Conservation (phyloP, 2,888 invertebrate genomes). For the Morpho achilles region DNA sequence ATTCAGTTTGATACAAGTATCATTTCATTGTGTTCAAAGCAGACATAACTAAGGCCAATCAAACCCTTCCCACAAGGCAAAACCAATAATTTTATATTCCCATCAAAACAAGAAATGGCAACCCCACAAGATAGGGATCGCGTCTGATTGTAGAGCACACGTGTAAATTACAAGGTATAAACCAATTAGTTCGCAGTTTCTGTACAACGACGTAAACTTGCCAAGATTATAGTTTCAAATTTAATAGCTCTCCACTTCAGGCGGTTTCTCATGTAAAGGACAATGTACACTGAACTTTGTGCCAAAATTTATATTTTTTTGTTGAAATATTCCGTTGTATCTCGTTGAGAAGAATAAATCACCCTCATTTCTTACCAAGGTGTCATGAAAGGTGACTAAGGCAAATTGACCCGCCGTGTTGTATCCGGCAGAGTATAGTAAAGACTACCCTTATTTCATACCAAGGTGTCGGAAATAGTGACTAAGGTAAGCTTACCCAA, state of each 20-base stretch:
- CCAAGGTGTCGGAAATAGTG: too few species aligned
- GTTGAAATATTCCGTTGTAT: too few species aligned
- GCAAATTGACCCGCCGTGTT: too few species aligned
- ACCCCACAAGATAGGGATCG: constrained; percentile 11
- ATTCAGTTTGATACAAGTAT: neutral
- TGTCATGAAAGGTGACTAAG: too few species aligned
- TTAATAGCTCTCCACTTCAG: constrained; percentile 28
- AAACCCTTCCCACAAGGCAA: neutral
- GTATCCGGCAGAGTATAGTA: too few species aligned
- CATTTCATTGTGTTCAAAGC: constrained; percentile 4
- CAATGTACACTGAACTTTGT: neutral
- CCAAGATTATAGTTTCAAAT: constrained; percentile 32
- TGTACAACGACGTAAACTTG: constrained; percentile 28
- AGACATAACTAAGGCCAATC: neutral
- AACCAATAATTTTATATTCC: constrained; percentile 10
- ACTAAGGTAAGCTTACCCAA: too few species aligned
- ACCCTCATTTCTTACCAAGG: too few species aligned
- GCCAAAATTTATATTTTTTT: neutral
- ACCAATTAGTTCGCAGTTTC: constrained; percentile 32
- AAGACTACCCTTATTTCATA: too few species aligned
- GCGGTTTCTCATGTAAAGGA: constrained; percentile 17
- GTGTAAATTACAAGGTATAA: constrained; percentile 25
- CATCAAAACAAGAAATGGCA: constrained; percentile 6
- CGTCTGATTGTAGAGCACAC: constrained; percentile 18
- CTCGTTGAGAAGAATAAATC: too few species aligned